Evolutionary conservation across 1,140 invertebrate genomes (phyloP), one percentile per base, ranked within the genome.

Genomic region (Telenomus remus): DNA sequence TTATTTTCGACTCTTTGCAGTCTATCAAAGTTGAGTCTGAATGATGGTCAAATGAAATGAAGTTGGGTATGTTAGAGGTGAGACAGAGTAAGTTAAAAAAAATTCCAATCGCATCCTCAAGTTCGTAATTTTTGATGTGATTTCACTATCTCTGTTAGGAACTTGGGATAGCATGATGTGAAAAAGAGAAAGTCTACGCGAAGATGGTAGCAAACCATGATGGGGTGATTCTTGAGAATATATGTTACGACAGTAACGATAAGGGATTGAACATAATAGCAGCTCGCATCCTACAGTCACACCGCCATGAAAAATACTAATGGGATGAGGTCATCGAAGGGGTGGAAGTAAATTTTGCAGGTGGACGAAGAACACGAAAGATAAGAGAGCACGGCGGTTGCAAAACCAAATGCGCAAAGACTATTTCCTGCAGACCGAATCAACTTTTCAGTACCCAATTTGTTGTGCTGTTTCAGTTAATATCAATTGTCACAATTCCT

Each of bases 271-370:
- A 79, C 74, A 83, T 84, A 85, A 85, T 85, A 84, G 83, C 59
- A 69, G 76, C 42, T 76, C 64, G 69, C 78, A 77, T 83, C 70
- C 73, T 66, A 79, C 74, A 76, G 70, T 80, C 73, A 80, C 80
- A 81, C 74, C 63, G 74, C 78, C 66, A 78, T 85, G 82, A 86
- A 86, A 86, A 86, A 86, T 86, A 84, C 81, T 84, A 84, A 85
- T 85, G 81, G 82, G 78, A 82, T 76, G 77, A 78, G 81, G 84
- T 84, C 81, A 81, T 66, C 64, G 79, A 56, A 69, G 61, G 74
- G 59, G 56, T 71, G 71, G 76, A 82, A 82, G 82, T 84, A 84
- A 86, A 87, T 87, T 86, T 86, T 75, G 78, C 80, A 80, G 81
- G 74, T 80, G 81, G 76, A 79, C 68, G 56, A 71, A 64, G 76